Conservation (phyloP, 2,113 vertebrate genomes). For the Dolichallabes microphthalmus region DNA sequence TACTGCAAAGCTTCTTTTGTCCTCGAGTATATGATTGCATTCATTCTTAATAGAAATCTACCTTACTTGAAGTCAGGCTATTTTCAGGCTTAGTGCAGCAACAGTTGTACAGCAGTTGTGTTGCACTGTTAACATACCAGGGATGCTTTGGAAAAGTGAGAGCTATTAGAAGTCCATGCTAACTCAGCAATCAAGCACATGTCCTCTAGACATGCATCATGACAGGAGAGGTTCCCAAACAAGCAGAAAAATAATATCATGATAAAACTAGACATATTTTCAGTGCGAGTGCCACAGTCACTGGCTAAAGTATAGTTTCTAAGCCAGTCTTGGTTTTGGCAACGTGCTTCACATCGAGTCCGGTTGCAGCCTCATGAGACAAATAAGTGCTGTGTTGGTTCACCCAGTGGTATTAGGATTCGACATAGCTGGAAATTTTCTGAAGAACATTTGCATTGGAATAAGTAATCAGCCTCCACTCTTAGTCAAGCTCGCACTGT, state of each 20-base stretch:
- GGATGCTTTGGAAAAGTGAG: background rate
- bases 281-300: background rate
- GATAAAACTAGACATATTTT: conserved; percentile 21
- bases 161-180: background rate
- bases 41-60: background rate
- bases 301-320: background rate
- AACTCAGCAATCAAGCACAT: background rate
- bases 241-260: conserved; percentile 33
- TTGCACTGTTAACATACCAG: background rate
- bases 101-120: background rate
- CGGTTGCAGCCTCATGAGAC: background rate
- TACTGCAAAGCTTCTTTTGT: too few species aligned
- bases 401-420: background rate
- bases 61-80: background rate
- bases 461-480: conserved; percentile 23
- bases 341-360: background rate
- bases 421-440: conserved; percentile 11
- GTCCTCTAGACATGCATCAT: conserved; percentile 40
- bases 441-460: background rate
- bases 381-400: conserved; percentile 3
- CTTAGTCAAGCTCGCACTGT: background rate
- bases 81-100: background rate
- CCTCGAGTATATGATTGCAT: background rate
- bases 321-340: background rate
- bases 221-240: conserved; percentile 16